These are phyloP conservation scores for Octodonta nipae DNA, from an alignment of 2,888 invertebrate genomes.

Conservation along the genomic window DNA sequence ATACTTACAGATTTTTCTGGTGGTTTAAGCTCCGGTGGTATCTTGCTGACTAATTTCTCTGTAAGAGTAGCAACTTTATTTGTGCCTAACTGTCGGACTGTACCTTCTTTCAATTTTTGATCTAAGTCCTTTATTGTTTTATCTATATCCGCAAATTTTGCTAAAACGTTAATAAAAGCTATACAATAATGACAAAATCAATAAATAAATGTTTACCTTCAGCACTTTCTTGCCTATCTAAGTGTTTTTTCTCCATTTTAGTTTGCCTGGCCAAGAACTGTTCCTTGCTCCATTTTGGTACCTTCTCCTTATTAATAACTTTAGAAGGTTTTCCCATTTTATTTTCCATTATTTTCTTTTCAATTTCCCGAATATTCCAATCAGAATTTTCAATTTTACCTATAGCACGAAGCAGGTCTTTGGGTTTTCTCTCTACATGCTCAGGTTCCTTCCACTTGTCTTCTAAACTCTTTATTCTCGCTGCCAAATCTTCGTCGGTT, in stretches of 20 bases:
- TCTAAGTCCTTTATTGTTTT: slow-evolving; percentile 57
- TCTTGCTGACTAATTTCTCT: slow-evolving; percentile 52
- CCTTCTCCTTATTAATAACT: slow-evolving; percentile 50
- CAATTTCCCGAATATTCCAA: slow-evolving; percentile 84
- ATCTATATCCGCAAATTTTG: slow-evolving; percentile 61
- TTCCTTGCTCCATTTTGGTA: slow-evolving; percentile 84
- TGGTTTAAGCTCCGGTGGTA: slow-evolving; percentile 18
- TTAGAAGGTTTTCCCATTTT: slow-evolving; percentile 38
- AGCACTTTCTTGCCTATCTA: slow-evolving; percentile 43
- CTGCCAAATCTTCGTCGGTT: slow-evolving; percentile 45
- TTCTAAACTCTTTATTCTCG: slow-evolving; percentile 60
- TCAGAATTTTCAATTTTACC: slow-evolving; percentile 72
- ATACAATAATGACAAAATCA: too few species aligned
- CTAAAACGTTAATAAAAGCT: slow-evolving; percentile 22
- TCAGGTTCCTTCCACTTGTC: slow-evolving; percentile 54
- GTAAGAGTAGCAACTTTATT: slow-evolving; percentile 79
- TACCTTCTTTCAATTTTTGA: slow-evolving; percentile 65
- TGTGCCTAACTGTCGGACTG: slow-evolving; percentile 49
- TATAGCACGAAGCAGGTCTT: slow-evolving; percentile 72
- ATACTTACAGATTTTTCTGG: slow-evolving; percentile 42
- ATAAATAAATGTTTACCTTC: slow-evolving; percentile 28
- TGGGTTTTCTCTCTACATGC: slow-evolving; percentile 61
- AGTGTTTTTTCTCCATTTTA: slow-evolving; percentile 54
- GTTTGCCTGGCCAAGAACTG: slow-evolving; percentile 59
- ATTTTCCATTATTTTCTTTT: slow-evolving; percentile 73